phyloP scores from a whole-genome alignment of 2,888 invertebrate genomes.

The Adelognathus sp. region DNA sequence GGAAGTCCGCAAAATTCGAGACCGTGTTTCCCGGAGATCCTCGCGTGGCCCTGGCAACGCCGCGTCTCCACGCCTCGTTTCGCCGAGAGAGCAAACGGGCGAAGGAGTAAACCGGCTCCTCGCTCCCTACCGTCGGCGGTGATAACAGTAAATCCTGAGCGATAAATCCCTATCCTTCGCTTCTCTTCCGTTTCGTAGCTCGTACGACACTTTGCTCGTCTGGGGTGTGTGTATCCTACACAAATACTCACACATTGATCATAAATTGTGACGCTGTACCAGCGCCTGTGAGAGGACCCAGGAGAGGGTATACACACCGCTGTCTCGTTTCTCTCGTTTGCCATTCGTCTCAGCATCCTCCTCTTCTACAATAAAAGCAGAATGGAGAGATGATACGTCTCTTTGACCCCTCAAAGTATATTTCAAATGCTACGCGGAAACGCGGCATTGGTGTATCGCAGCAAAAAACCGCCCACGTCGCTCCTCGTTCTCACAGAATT shows the following conservation, averaged over 20 bases:
- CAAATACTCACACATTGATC: slow-evolving; percentile 52
- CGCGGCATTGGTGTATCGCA: too few relatives aligned
- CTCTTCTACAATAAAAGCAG: too few relatives aligned
- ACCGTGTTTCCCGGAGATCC: not conserved
- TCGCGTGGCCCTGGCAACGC: slow-evolving; percentile 10
- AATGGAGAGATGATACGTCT: too few relatives aligned
- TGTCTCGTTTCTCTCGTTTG: not conserved
- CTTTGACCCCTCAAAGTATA: too few relatives aligned
- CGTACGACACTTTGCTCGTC: slow-evolving; percentile 58
- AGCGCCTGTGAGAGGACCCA: slow-evolving; percentile 39
- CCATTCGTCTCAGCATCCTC: too few relatives aligned
- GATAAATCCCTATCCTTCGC: slow-evolving; percentile 76
- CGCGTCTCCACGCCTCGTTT: slow-evolving; percentile 16
- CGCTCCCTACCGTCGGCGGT: slow-evolving; percentile 69
- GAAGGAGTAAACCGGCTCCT: slow-evolving; percentile 53
- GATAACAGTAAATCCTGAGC: slow-evolving; percentile 80
- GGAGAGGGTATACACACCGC: not conserved
- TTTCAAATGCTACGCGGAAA: too few relatives aligned
- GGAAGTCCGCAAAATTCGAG: too few relatives aligned
- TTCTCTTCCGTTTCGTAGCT: slow-evolving; percentile 34
- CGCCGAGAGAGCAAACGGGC: not conserved
- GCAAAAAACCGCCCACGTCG: too few relatives aligned
- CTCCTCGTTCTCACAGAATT: too few relatives aligned
- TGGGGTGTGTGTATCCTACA: slow-evolving; percentile 45
- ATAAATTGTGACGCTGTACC: slow-evolving; percentile 71